Percentiles rank a stretch among this genome's conserved stretches.
Conservation (phyloP, 2,888 invertebrate genomes). For the Nemotelus pantherinus region DNA sequence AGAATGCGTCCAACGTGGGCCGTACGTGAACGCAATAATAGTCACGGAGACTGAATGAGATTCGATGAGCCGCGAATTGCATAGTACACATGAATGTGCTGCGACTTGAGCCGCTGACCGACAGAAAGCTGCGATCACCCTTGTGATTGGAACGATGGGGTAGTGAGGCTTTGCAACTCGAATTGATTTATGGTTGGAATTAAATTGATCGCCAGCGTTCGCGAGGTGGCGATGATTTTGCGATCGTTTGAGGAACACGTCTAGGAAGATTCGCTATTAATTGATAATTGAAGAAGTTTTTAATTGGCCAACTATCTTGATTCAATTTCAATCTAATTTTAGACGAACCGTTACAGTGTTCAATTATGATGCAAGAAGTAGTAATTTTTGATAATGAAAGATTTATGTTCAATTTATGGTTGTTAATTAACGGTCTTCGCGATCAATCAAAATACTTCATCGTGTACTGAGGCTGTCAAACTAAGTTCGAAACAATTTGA, state of each 20-base stretch:
- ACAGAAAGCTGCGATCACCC: not conserved
- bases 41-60: slow-evolving; percentile 10
- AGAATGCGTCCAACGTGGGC: slow-evolving; percentile 27
- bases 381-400: too few relatives aligned
- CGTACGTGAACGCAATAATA: slow-evolving; percentile 41
- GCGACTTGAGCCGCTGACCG: not conserved
- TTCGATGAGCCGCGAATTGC: not conserved
- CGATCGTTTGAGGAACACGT: slow-evolving; percentile 2
- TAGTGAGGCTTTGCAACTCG: not conserved
- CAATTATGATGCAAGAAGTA: too few relatives aligned
- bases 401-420: too few relatives aligned
- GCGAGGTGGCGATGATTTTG: slow-evolving; percentile 19
- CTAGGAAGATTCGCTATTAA: slow-evolving; percentile 12
- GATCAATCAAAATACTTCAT: too few relatives aligned
- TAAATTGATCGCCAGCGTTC: slow-evolving; percentile 8
- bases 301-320: slow-evolving; percentile 25
- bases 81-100: slow-evolving; percentile 12
- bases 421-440: too few relatives aligned
- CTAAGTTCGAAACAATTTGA: too few relatives aligned
- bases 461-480: too few relatives aligned
- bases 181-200: slow-evolving; percentile 32
- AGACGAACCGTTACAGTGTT: not conserved
- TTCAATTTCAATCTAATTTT: slow-evolving; percentile 3
- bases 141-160: slow-evolving; percentile 29
- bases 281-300: slow-evolving; percentile 30